phyloP scores from a whole-genome alignment of 2,113 vertebrate species.

The Centropus unirufus region DNA sequence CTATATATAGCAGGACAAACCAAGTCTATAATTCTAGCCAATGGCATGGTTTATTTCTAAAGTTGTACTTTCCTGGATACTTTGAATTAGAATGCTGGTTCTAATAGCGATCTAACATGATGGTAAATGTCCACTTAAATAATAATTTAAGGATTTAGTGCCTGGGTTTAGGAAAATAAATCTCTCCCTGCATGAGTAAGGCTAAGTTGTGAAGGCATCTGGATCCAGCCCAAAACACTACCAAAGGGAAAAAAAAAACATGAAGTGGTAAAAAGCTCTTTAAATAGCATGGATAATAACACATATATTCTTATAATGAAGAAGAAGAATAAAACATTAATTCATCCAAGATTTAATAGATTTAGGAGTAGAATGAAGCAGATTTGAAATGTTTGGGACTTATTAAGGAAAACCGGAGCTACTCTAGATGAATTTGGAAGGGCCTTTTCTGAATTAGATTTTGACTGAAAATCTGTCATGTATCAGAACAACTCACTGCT shows the following conservation, averaged over 20 bases:
- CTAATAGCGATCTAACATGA: conserved; percentile 33
- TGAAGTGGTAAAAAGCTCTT: conserved; percentile 10
- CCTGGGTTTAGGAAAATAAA: conserved; percentile 29
- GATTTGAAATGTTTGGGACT: conserved; percentile 27
- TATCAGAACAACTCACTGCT: neutral
- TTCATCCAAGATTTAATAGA: conserved; percentile 43
- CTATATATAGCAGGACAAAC: conserved; percentile 22
- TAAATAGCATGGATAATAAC: conserved; percentile 44
- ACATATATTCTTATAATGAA: conserved; percentile 55
- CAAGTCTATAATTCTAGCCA: conserved; percentile 50
- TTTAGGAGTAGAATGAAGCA: conserved; percentile 60
- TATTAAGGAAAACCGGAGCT: conserved; percentile 34
- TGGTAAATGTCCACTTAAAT: conserved; percentile 59
- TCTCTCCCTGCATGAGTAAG: conserved; percentile 25
- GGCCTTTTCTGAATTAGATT: neutral
- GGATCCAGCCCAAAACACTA: conserved; percentile 17
- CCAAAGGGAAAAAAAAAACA: neutral
- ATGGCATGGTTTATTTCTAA: conserved; percentile 48
- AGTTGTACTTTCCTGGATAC: conserved; percentile 24
- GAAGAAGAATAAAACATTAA: conserved; percentile 69
- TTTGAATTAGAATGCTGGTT: conserved; percentile 28
- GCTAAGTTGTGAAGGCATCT: conserved; percentile 25
- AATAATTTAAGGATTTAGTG: conserved; percentile 34
- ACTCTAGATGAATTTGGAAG: neutral
- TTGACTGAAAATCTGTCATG: neutral